Evolutionary conservation across 2,113 vertebrate species (phyloP).

Genomic region (Rhegmatorhina hoffmannsi): DNA sequence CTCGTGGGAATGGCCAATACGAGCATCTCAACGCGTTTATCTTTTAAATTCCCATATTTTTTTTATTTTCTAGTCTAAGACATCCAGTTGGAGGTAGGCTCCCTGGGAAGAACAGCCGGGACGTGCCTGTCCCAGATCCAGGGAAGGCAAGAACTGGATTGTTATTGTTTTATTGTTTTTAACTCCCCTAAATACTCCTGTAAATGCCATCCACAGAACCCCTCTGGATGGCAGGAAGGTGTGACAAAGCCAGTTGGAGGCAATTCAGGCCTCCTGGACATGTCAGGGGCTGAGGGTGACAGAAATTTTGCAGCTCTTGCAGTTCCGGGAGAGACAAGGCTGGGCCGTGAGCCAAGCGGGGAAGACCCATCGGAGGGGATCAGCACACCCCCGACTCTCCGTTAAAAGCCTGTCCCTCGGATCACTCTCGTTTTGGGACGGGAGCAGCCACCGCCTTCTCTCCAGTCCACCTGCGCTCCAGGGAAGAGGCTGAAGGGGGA

Average conservation of each 20-base stretch:
- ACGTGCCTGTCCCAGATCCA: neutral
- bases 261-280: neutral
- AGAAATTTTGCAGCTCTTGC: neutral
- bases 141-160: neutral
- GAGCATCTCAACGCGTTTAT: neutral
- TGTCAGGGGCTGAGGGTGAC: neutral
- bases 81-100: neutral
- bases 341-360: fast-evolving
- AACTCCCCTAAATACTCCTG: fast-evolving
- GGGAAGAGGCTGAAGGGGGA: neutral
- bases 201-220: neutral
- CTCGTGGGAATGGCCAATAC: neutral
- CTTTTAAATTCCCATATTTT: neutral
- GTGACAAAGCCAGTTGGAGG: neutral
- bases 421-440: neutral
- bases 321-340: neutral
- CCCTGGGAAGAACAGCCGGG: neutral
- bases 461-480: neutral
- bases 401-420: neutral
- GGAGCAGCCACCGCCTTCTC: neutral
- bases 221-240: neutral
- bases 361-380: too few species aligned
- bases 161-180: neutral
- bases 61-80: neutral
- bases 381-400: neutral